phyloP scores from a whole-genome alignment of 1,140 invertebrate genomes.

The Maniola jurtina region DNA sequence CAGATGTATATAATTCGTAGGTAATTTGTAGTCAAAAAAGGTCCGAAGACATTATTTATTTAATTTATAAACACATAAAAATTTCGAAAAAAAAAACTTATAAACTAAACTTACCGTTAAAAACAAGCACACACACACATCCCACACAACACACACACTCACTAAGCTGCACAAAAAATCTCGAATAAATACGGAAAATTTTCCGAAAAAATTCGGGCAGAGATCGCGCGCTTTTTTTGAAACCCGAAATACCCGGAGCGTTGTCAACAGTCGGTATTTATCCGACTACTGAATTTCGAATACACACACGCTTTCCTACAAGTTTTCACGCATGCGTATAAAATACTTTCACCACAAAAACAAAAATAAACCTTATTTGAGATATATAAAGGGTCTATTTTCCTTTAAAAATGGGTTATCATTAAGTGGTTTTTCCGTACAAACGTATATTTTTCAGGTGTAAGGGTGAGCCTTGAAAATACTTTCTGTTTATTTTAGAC shows the following conservation, averaged over 20 bases:
- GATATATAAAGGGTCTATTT: neutral
- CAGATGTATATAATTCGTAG: no score
- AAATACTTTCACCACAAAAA: neutral
- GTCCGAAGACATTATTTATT: no score
- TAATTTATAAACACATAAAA: neutral
- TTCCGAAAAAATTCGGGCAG: conserved; percentile 11
- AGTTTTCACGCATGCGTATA: conserved; percentile 23
- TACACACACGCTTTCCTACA: conserved; percentile 20
- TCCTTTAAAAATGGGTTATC: neutral
- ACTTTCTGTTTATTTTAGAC: conserved; percentile 21
- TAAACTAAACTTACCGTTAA: conserved; percentile 16
- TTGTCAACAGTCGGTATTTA: conserved; percentile 25
- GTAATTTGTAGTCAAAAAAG: no score
- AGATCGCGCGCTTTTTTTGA: conserved; percentile 26
- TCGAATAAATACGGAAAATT: conserved; percentile 8
- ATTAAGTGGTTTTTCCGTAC: conserved; percentile 13
- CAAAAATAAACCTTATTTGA: conserved; percentile 4
- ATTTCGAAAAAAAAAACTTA: neutral
- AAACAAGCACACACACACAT: conserved; percentile 16
- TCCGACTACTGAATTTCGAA: conserved; percentile 25
- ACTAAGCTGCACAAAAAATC: neutral
- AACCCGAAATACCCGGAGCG: conserved; percentile 15
- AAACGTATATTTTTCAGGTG: conserved; percentile 24
- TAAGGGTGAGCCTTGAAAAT: conserved; percentile 24
- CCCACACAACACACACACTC: conserved; percentile 15